Conservation (phyloP, 1,140 invertebrate species). For the Mya arenaria region DNA sequence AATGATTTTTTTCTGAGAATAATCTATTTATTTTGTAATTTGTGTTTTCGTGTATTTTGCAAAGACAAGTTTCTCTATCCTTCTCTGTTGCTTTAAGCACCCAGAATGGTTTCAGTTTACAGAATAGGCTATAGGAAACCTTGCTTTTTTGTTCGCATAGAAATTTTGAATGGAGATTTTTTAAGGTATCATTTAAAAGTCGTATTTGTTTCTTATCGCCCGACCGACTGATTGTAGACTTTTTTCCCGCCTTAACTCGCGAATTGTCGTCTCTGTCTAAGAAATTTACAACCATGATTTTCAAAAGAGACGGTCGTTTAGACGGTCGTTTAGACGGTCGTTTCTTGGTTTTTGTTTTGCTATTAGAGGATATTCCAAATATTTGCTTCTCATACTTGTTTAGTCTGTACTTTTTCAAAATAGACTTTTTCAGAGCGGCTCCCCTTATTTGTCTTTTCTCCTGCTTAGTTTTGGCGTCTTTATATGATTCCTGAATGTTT, state of each 20-base stretch:
- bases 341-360: neutral
- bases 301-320: neutral
- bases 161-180: slow-evolving; percentile 46
- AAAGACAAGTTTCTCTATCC: slow-evolving; percentile 54
- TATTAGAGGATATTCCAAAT: neutral
- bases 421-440: neutral
- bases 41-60: slow-evolving; percentile 45
- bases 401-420: slow-evolving; percentile 8
- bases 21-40: slow-evolving; percentile 9
- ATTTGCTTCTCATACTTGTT: neutral
- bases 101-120: slow-evolving; percentile 24
- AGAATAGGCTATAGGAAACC: neutral
- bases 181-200: slow-evolving; percentile 24
- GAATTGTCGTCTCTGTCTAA: slow-evolving; percentile 44
- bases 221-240: slow-evolving; percentile 30
- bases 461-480: neutral
- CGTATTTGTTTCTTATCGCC: slow-evolving; percentile 45
- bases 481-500: neutral
- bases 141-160: slow-evolving; percentile 11
- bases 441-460: neutral
- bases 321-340: too few relatives aligned
- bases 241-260: slow-evolving; percentile 50
- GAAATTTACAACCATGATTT: neutral
- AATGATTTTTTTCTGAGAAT: neutral
- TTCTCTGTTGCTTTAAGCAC: slow-evolving; percentile 32